Conservation (phyloP, 2,888 invertebrate genomes). For the Apodemia duryi region DNA sequence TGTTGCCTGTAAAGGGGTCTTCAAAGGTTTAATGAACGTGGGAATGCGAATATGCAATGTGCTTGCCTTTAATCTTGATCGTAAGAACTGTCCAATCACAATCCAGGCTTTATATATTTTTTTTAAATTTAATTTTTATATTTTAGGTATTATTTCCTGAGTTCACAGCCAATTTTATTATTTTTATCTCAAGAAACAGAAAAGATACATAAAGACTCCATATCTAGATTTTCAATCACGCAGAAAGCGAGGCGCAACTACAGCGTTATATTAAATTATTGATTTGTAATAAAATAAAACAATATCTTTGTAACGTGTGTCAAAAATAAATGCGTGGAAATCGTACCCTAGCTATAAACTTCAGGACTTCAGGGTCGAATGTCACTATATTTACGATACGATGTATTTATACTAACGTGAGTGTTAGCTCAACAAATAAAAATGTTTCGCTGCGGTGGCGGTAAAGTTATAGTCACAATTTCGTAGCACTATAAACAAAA, state of each 20-base stretch:
- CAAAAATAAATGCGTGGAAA: neutral
- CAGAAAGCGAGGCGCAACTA: neutral
- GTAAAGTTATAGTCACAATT: slow-evolving; percentile 3
- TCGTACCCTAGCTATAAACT: neutral
- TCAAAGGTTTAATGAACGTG: no score
- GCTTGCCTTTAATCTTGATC: no score
- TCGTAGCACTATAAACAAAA: slow-evolving; percentile 8
- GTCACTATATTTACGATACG: neutral
- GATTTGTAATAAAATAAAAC: neutral
- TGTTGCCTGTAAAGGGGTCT: no score
- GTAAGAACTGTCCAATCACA: no score
- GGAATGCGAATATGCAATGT: no score
- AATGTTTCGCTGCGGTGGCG: neutral
- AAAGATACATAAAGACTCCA: no score
- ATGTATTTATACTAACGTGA: slow-evolving; percentile 5
- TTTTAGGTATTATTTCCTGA: no score
- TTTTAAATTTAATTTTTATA: no score
- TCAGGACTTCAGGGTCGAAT: neutral
- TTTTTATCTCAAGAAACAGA: no score
- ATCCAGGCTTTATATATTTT: no score
- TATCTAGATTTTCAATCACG: no score
- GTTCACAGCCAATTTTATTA: no score
- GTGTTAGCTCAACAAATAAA: slow-evolving; percentile 12
- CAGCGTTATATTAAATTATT: neutral
- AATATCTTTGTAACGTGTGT: neutral